Evolutionary conservation across 2,797 vertebrate species (phyloP).

Genomic region (Bradypodion pumilum): DNA sequence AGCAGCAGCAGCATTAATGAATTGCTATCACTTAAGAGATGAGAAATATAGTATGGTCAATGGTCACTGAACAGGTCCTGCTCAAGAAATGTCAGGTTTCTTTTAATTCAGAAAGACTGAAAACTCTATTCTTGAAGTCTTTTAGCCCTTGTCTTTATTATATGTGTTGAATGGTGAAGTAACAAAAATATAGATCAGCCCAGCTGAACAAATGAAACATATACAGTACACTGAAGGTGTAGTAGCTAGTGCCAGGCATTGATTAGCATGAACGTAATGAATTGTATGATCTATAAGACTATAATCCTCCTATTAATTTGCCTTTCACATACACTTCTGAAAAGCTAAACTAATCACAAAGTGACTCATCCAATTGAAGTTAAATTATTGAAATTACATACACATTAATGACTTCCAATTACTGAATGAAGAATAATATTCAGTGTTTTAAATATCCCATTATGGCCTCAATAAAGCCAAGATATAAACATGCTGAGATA

Average conservation of each 20-base stretch:
- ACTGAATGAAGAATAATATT: conserved; percentile 68
- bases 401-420: conserved; percentile 72
- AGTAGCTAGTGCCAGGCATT: conserved; percentile 75
- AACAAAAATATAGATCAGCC: conserved; percentile 74
- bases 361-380: conserved; percentile 70
- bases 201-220: conserved; percentile 72
- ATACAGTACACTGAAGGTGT: conserved; percentile 71
- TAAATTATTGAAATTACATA: conserved; percentile 75
- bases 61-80: conserved; percentile 40
- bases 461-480: conserved; percentile 7
- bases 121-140: conserved; percentile 33
- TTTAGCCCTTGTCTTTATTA: conserved; percentile 55
- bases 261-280: conserved; percentile 78
- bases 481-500: conserved; percentile 9
- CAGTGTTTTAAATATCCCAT: conserved; percentile 56
- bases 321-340: conserved; percentile 73
- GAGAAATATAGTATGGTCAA: conserved; percentile 31
- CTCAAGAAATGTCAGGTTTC: conserved; percentile 46
- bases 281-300: conserved; percentile 78
- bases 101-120: conserved; percentile 41
- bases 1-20: too few species aligned
- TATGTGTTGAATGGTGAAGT: conserved; percentile 58
- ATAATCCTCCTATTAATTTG: conserved; percentile 79
- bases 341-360: conserved; percentile 75
- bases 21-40: conserved; percentile 25